Base-by-base conservation (phyloP, 2,113 vertebrate species). In the Heterotis niloticus region DNA sequence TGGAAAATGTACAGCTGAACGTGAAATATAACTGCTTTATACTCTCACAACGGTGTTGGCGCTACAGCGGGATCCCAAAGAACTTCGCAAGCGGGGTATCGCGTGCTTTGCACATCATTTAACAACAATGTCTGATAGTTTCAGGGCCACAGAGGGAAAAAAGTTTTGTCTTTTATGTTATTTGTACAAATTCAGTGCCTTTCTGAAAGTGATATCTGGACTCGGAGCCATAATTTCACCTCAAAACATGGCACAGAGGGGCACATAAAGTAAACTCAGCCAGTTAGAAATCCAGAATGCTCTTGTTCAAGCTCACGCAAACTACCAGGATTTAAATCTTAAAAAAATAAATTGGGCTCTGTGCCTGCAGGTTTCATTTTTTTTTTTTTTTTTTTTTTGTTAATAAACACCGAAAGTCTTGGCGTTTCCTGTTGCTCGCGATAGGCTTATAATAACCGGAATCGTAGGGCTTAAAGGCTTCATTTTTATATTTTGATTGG, bases 151-250 rank as follows among this genome's bases (percentile, higher is more conserved):
- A 72, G n/a, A 52, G 52, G 69, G 10, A 12, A 52, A 54, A 44
- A n/a, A 72, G 52, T 52, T 12, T 13, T 44, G n/a, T 72, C 34
- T 72, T 72, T 72, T 56, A 72, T 72, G 52, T 72, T 72, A 23
- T 18, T 12, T 7, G 52, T 24, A 23, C 54, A 52, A 14, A 5
- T 72, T n/a, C 20, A 66, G 34, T 26, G 29, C 57, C 10, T 10
- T n/a, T 76, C 5, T 57, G n/a, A 64, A 64, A 29, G 64, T 76
- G 56, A 76, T 57, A 76, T 76, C 64, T 76, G 56, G 74, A 62
- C 23, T 76, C 13, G 54, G 20, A 59, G 59, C 29, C 9, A 64
- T 76, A 34, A 44, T 64, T 29, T 64, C 62, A 72, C 54, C 52
- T 76, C 23, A 28, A 76, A 76, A 16, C 74, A 76, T 62, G 44